A percentile compares a stretch with the other conserved stretches of the same genome.
phyloP scores from a whole-genome alignment of 2,113 vertebrate species.

The Sinocyclocheilus maitianheensis region DNA sequence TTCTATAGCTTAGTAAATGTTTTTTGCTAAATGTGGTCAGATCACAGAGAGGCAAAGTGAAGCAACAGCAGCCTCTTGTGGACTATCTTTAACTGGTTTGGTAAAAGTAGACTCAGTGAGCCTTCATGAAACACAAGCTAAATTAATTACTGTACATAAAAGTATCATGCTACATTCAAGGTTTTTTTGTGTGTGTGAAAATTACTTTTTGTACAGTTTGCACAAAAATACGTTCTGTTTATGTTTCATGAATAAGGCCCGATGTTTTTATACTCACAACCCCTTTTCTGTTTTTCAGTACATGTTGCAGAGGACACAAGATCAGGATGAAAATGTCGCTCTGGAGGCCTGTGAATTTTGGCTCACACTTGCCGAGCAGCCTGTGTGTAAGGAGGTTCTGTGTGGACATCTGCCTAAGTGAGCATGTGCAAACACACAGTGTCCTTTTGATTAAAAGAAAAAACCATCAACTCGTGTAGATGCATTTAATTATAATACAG shows the following conservation, averaged over 20 bases:
- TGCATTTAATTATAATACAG: not conserved
- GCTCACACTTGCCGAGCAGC: slow-evolving; percentile 94
- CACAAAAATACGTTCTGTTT: not conserved
- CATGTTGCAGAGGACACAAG: slow-evolving; percentile 95
- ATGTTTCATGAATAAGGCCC: not conserved
- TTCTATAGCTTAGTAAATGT: not conserved
- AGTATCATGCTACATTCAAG: not conserved
- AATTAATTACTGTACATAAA: not conserved
- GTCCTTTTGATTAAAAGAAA: not conserved
- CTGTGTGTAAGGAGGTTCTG: slow-evolving; percentile 95
- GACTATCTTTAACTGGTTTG: not conserved
- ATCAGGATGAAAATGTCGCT: slow-evolving; percentile 96
- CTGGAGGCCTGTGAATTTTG: slow-evolving; percentile 98
- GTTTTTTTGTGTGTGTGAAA: not conserved
- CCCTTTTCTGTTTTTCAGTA: slow-evolving; percentile 74
- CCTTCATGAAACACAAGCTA: not conserved
- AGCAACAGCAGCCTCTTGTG: slow-evolving; percentile 20
- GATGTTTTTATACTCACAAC: not conserved
- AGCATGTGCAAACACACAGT: slow-evolving; percentile 59
- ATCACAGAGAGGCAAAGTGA: not conserved
- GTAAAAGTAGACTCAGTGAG: not conserved
- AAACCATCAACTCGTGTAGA: not conserved
- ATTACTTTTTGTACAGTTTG: not conserved
- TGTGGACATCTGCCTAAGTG: slow-evolving; percentile 91
- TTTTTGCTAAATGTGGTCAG: not conserved